phyloP scores from a whole-genome alignment of 37 sponge, comb jelly and placozoan species.

The Crambe crambe region DNA sequence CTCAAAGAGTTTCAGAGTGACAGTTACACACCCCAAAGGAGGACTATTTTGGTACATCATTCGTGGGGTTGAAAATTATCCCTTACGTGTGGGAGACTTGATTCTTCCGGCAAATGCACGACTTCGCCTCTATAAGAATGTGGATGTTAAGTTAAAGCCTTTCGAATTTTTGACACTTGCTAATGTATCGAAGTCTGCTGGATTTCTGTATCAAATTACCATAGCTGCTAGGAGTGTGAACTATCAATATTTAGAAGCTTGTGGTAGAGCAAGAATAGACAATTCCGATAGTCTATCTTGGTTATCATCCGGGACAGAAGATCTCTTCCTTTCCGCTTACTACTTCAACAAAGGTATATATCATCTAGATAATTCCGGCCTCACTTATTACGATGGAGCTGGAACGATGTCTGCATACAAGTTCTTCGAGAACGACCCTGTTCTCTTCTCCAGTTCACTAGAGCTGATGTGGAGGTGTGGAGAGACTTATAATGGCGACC shows the following conservation, averaged over 20 bases:
- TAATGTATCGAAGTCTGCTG: slow-evolving; percentile 33
- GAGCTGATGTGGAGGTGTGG: no score
- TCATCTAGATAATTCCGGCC: no score
- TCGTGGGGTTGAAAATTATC: slow-evolving; percentile 77
- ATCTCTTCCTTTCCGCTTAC: no score
- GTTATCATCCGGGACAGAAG: no score
- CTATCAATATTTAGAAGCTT: slow-evolving; percentile 76
- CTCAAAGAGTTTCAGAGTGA: slow-evolving; percentile 68
- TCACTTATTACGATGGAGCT: no score
- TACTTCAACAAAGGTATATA: no score
- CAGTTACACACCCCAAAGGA: slow-evolving; percentile 43
- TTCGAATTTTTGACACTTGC: slow-evolving; percentile 63
- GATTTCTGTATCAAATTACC: slow-evolving; percentile 63
- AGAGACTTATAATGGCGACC: no score
- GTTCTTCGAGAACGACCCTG: no score
- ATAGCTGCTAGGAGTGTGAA: slow-evolving; percentile 53
- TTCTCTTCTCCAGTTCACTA: no score
- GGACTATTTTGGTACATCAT: slow-evolving; percentile 75
- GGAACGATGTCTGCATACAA: no score
- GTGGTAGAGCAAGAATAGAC: no score
- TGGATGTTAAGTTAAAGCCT: slow-evolving; percentile 33
- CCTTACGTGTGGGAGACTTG: slow-evolving; percentile 67
- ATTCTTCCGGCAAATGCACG: slow-evolving; percentile 56
- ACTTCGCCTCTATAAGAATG: slow-evolving; percentile 72
- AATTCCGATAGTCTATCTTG: no score